These are phyloP conservation scores for Drosophila asahinai DNA, from an alignment of 1,140 invertebrate species.

Conservation along the genomic window DNA sequence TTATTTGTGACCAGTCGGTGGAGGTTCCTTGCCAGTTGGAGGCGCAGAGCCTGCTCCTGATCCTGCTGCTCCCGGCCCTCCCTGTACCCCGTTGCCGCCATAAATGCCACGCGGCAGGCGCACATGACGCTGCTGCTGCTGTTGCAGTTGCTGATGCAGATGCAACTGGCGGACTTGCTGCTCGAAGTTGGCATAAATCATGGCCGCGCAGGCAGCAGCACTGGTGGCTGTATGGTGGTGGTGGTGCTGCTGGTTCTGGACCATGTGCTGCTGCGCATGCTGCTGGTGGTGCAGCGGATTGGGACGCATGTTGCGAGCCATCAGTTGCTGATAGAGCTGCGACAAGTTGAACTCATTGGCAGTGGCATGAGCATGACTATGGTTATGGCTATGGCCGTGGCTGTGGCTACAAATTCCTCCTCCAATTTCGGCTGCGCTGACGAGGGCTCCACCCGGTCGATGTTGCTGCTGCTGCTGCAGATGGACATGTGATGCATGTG, in stretches of 20 bases:
- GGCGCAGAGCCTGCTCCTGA: neutral
- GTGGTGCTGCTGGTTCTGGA: constrained; percentile 16
- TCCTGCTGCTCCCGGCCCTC: neutral
- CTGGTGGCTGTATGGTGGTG: constrained; percentile 17
- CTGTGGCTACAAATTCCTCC: constrained; percentile 8
- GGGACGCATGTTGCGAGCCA: constrained; percentile 49
- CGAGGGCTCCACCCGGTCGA: neutral
- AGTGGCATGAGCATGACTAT: constrained; percentile 8
- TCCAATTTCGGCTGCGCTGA: neutral
- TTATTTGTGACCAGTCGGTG: constrained; percentile 37
- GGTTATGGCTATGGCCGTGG: neutral
- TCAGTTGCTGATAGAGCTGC: constrained; percentile 54
- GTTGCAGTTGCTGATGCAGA: constrained; percentile 24
- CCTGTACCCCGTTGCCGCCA: constrained; percentile 28
- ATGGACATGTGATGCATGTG: constrained; percentile 1
- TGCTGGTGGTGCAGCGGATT: constrained; percentile 33
- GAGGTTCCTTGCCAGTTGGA: constrained; percentile 18
- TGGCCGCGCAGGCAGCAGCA: constrained; percentile 41
- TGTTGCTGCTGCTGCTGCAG: constrained; percentile 21
- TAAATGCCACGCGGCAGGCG: constrained; percentile 52
- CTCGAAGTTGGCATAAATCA: constrained; percentile 56
- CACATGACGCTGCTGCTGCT: constrained; percentile 24
- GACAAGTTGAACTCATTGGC: constrained; percentile 35
- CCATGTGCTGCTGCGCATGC: constrained; percentile 10
- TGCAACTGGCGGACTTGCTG: constrained; percentile 53